Conservation (phyloP, 2,113 vertebrate species). For the Callocephalon fimbriatum region DNA sequence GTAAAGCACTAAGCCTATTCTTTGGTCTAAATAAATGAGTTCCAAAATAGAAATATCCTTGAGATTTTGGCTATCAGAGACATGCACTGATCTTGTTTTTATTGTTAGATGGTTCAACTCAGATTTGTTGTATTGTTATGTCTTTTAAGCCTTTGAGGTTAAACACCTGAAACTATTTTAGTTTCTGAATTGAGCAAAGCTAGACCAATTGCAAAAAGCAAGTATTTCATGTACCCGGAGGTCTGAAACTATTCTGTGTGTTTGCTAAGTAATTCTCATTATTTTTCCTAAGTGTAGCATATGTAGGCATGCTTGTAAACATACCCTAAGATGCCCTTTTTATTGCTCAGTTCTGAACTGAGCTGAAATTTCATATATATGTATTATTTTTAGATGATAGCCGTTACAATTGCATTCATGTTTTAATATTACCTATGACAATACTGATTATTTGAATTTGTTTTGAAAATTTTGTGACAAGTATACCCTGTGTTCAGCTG, state of each 20-base stretch:
- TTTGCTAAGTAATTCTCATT: slow-evolving; percentile 48
- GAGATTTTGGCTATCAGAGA: not conserved
- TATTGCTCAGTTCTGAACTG: slow-evolving; percentile 43
- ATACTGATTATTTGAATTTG: not conserved
- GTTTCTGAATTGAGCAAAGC: not conserved
- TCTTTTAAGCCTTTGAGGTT: not conserved
- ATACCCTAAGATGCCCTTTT: slow-evolving; percentile 40
- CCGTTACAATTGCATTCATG: not conserved
- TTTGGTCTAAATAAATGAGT: not conserved
- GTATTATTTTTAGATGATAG: not conserved
- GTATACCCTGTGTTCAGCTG: not conserved
- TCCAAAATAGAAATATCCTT: not conserved
- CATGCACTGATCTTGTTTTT: not conserved
- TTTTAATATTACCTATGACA: not conserved
- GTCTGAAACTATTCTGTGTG: slow-evolving; percentile 39
- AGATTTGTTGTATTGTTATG: not conserved
- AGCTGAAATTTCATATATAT: slow-evolving; percentile 32
- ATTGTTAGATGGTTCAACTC: not conserved
- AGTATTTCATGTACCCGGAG: slow-evolving; percentile 14
- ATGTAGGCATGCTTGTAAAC: slow-evolving; percentile 58
- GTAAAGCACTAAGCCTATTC: not conserved
- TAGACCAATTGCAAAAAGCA: not conserved
- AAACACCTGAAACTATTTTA: not conserved
- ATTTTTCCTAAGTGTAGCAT: slow-evolving; percentile 44
- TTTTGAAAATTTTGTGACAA: not conserved